These are phyloP conservation scores for Oreochromis niloticus DNA, from an alignment of 2,113 vertebrate species.

Conservation along the genomic window DNA sequence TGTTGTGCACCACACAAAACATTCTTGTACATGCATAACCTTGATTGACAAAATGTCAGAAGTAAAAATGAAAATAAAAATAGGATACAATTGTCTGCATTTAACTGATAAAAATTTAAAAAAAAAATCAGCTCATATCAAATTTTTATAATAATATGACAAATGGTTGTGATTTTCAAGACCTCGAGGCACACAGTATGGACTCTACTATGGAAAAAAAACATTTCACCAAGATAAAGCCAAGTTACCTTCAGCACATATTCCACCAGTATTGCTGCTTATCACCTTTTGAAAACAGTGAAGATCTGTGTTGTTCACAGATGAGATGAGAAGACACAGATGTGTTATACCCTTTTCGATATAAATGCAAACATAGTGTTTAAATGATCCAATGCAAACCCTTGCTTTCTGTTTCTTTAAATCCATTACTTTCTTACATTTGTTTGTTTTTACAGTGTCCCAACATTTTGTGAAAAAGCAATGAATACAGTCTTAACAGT, in stretches of 20 bases:
- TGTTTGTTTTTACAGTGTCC: neutral
- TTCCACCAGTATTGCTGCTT: neutral
- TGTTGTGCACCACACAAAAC: neutral
- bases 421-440: neutral
- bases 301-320: neutral
- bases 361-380: neutral
- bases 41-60: neutral
- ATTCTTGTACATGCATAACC: neutral
- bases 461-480: neutral
- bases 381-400: neutral
- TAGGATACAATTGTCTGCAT: neutral
- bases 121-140: neutral
- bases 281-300: neutral
- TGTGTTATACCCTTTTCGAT: neutral
- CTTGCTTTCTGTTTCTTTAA: neutral
- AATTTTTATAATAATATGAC: neutral
- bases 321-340: neutral
- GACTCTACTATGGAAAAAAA: neutral
- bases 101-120: neutral
- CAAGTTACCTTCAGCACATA: neutral
- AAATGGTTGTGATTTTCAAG: fast-evolving
- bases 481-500: neutral
- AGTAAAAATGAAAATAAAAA: neutral
- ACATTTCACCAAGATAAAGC: neutral
- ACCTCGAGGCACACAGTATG: neutral